These are phyloP conservation scores for Beris morrisii DNA, from an alignment of 2,888 invertebrate genomes.

Conservation along the genomic window DNA sequence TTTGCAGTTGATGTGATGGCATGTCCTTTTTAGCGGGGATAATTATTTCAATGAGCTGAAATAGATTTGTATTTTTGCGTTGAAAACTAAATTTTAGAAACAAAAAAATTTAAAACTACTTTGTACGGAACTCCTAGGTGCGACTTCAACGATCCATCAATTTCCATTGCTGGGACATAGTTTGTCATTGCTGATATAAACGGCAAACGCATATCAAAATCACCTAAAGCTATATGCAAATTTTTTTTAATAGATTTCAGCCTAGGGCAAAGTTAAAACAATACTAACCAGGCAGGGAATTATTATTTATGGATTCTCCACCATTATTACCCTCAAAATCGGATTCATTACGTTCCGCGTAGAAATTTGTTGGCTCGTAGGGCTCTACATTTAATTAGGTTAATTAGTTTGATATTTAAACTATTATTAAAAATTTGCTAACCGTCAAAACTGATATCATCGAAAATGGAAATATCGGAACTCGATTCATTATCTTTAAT, in stretches of 20 bases:
- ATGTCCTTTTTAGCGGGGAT: conserved; percentile 12
- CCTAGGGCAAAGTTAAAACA: too few relatives aligned
- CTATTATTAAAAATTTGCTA: neutral
- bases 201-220: conserved; percentile 23
- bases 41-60: conserved; percentile 29
- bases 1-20: neutral
- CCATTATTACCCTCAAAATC: neutral
- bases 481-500: neutral
- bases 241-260: too few relatives aligned
- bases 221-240: conserved; percentile 3
- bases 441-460: conserved; percentile 18
- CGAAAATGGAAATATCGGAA: neutral
- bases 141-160: conserved; percentile 27
- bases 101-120: neutral
- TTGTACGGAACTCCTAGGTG: conserved; percentile 29
- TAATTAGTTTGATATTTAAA: too few relatives aligned
- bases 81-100: neutral
- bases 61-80: neutral
- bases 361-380: neutral
- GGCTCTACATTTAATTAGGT: neutral
- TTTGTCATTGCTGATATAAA: conserved; percentile 10
- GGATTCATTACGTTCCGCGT: neutral
- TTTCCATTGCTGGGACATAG: conserved; percentile 24
- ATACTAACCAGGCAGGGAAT: too few relatives aligned
- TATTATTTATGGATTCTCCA: neutral